Evolutionary conservation across 2,888 invertebrate genomes (phyloP), one percentile per base, ranked within the genome.

Genomic region (Amiota mariae): DNA sequence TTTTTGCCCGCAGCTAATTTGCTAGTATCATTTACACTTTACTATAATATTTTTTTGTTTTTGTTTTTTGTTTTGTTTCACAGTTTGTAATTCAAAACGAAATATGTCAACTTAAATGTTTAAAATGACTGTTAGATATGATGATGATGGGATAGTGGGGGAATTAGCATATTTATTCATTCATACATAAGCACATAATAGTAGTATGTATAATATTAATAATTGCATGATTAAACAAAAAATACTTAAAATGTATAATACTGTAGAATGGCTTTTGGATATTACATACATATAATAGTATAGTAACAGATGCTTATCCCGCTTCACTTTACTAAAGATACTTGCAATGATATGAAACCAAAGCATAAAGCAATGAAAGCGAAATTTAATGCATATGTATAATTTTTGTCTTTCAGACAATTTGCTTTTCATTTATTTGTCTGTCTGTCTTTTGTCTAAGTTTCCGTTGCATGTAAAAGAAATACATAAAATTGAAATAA

Each of bases 11-110:
- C 49, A 67, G 67, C 47, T 67, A 67, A 49, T 67, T 67, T 51
- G 49, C 67, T 20, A 18, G 48, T 68, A 68, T 68, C 51, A 68
- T 68, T 68, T 68, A 51, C 67, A 68, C 20, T 12, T 51, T 36
- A 36, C 36, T 36, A 36, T 36, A 36, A 36, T 36, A 36, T 36
- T 36, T 36, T 36, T 36, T 36, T 36, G 24, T 24, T 24, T 24
- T 36, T 36, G 24, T 24, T 24, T 24, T 36, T 36, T 36, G 36
- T 36, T 36, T 36, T 36, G 36, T 36, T 36, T 36, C 6, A 6
- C 36, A 6, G 36, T 49, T 67, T 20, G 67, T 54, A 49, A 54
- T 54, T 24, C 54, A 24, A 67, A 54, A 24, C 54, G 67, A 48
- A 54, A 68, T 68, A 36, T 48, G 67, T 24, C 67, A 68, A 54